phyloP scores from a whole-genome alignment of 2,888 invertebrate genomes.

The Stomorhina lunata region DNA sequence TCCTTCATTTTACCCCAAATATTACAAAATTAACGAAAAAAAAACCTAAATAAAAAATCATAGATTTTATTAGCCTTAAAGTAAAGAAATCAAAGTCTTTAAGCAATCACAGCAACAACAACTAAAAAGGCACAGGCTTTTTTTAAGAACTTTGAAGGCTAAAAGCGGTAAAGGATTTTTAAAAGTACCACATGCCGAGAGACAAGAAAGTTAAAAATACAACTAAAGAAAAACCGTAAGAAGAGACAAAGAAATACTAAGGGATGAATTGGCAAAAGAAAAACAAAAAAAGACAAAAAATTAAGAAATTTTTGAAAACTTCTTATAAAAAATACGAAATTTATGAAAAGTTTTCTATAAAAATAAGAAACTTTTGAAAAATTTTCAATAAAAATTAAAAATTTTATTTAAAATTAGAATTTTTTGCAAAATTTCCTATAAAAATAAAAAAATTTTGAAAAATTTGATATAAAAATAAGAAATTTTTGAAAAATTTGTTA shows the following conservation, averaged over 20 bases:
- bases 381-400: too few species aligned
- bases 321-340: too few species aligned
- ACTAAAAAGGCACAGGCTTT: neutral
- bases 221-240: conserved; percentile 44
- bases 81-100: conserved; percentile 6
- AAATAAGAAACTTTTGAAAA: too few species aligned
- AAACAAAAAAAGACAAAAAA: neutral
- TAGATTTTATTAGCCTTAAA: conserved; percentile 31
- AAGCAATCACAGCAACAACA: neutral
- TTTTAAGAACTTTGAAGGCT: too few species aligned
- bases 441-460: too few species aligned
- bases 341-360: too few species aligned
- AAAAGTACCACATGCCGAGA: conserved; percentile 31
- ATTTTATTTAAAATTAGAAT: too few species aligned
- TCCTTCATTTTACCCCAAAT: neutral
- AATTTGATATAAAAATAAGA: too few species aligned
- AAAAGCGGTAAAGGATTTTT: conserved; percentile 5
- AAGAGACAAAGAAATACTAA: neutral
- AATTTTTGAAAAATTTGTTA: too few species aligned
- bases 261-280: neutral
- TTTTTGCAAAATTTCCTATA: too few species aligned
- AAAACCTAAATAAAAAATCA: neutral
- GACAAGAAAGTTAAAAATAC: conserved; percentile 12
- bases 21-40: conserved; percentile 4
- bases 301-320: neutral